phyloP scores from a whole-genome alignment of 2,113 vertebrate genomes.

The Elachura formosa region DNA sequence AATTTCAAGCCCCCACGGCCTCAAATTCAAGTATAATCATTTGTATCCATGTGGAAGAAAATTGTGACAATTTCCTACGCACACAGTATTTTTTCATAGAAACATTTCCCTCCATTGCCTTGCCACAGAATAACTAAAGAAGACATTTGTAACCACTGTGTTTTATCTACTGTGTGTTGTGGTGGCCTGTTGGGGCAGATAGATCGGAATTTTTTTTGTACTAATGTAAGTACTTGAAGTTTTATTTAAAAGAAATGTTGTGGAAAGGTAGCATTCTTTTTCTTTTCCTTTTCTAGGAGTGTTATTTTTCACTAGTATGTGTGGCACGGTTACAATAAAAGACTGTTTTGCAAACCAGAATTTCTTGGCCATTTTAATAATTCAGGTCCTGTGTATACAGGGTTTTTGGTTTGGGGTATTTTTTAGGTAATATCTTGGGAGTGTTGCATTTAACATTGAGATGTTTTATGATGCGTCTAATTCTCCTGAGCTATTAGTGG shows the following conservation, averaged over 20 bases:
- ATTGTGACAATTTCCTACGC: conserved; percentile 80
- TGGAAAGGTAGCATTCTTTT: conserved; percentile 99
- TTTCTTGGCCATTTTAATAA: conserved; percentile 59
- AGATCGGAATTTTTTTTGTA: conserved; percentile 91
- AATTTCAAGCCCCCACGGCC: conserved; percentile 92
- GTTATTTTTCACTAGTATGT: conserved; percentile 99
- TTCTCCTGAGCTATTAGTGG: neutral
- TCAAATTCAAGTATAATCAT: conserved; percentile 88
- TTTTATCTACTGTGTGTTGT: conserved; percentile 96
- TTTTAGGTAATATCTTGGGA: neutral
- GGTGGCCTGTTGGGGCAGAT: conserved; percentile 93
- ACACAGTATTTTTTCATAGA: conserved; percentile 88
- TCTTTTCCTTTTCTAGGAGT: conserved; percentile 93
- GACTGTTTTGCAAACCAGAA: conserved; percentile 93
- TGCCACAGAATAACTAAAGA: conserved; percentile 85
- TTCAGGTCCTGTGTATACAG: neutral
- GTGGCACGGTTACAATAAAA: conserved; percentile 99
- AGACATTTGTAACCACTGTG: conserved; percentile 97
- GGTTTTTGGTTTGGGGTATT: neutral
- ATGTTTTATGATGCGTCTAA: neutral
- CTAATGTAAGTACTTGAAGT: conserved; percentile 99
- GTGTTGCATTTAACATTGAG: neutral
- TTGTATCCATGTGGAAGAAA: conserved; percentile 84
- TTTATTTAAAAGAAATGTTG: conserved; percentile 99
- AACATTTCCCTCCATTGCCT: conserved; percentile 89